Base-by-base conservation (phyloP, 2,888 invertebrate genomes). In the Noctua pronuba region DNA sequence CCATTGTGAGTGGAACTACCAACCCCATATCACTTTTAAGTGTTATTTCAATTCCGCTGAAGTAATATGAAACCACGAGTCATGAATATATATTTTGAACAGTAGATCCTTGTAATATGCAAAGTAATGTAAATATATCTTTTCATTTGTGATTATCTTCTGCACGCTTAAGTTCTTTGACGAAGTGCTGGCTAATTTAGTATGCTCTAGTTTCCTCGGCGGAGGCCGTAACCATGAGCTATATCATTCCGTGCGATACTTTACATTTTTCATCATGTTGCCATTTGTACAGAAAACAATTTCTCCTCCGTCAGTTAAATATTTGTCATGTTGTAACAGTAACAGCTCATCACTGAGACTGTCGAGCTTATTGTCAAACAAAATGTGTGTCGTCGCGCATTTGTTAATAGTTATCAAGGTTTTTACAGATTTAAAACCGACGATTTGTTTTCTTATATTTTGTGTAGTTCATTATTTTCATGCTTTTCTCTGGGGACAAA, bases 211-310 rank as follows among this genome's bases (percentile, higher is more conserved):
- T 87, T 92, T 88, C 84, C 72, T 71, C 62, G 44, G 80, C 79
- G 88, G 88, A 90, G 91, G 91, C 83, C 90, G 82, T 68, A 90
- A 85, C 92, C 92, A 86, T 92, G 92, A 92, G 89, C 92, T 88
- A 91, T 89, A 90, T 92, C 77, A 88, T 75, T 83, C 82, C 67
- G 80, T 83, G 86, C 76, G 74, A 79, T 88, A 84, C 85, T 86
- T 84, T 68, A 79, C 78, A 82, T 70, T 84, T 77, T 82, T 81
- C 77, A 80, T 77, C 79, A 82, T 73, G 80, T 79, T 79, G 46
- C 86, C 80, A 80, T 85, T 85, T 73, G 68, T 75, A 75, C 62
- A 76, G 49, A 75, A 83, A 69, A 60, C 70, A 79, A 69, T 74
- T 75, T 73, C 65, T 79, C 55, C 68, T 6, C 70, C 60, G 41